Conservation (phyloP, 1,140 invertebrate species). For the Calliphora vicina region DNA sequence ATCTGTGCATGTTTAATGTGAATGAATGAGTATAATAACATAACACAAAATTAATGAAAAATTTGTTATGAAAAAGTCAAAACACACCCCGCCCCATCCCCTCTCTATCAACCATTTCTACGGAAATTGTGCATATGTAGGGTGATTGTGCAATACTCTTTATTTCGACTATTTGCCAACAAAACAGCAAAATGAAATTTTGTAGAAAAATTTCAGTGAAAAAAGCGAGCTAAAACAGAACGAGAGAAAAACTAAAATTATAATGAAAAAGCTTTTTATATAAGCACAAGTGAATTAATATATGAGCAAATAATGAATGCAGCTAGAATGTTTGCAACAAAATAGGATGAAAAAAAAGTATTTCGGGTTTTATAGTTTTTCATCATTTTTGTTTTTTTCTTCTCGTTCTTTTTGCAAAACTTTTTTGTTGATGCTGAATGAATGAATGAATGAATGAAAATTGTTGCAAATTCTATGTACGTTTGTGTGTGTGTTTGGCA, state of each 20-base stretch:
- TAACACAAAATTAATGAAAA: background rate
- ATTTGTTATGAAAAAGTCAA: background rate
- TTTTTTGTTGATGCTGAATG: background rate
- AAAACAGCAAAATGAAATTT: background rate
- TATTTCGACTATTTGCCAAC: background rate
- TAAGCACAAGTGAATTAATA: slow-evolving; percentile 1
- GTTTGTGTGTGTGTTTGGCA: background rate
- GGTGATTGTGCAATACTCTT: background rate
- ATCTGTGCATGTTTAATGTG: background rate
- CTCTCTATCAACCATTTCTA: too few species aligned
- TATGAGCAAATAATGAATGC: slow-evolving; percentile 10
- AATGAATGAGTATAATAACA: background rate
- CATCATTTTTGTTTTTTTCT: background rate
- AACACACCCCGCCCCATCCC: background rate
- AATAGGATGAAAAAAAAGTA: background rate
- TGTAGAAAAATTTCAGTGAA: background rate
- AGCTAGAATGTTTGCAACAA: slow-evolving; percentile 8
- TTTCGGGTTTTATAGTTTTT: background rate
- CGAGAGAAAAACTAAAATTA: background rate
- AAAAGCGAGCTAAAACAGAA: background rate
- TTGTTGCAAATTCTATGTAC: background rate
- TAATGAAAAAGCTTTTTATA: slow-evolving; percentile 14
- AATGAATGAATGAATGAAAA: background rate
- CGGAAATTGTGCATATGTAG: too few species aligned
- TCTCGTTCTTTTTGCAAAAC: background rate